Percentiles rank a stretch among this genome's conserved stretches.
Conservation (phyloP, 2,113 vertebrate species). For the Excalfactoria chinensis region DNA sequence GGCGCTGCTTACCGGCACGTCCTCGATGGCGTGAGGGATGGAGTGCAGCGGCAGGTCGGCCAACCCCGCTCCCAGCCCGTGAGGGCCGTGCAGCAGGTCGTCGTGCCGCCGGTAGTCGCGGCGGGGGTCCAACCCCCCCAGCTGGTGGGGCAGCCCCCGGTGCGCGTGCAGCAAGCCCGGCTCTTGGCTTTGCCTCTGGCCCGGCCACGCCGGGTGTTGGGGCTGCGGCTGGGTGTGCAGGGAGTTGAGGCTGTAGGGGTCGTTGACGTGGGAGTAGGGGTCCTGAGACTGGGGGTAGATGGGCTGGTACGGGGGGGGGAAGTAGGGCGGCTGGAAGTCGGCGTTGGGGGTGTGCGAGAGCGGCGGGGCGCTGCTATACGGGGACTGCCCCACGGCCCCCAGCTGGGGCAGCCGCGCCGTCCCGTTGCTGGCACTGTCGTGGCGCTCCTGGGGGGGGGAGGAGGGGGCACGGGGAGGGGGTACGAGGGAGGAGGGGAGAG, state of each 20-base stretch:
- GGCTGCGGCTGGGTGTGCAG: slow-evolving; percentile 95
- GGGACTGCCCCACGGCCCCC: slow-evolving; percentile 95
- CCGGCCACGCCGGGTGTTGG: slow-evolving; percentile 97
- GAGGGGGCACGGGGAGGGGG: background rate
- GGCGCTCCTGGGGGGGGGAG: slow-evolving; percentile 84
- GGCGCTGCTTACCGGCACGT: slow-evolving; percentile 90
- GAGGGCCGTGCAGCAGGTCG: slow-evolving; percentile 93
- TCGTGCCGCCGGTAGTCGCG: slow-evolving; percentile 97
- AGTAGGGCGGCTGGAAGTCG: slow-evolving; percentile 95
- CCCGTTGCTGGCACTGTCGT: slow-evolving; percentile 96
- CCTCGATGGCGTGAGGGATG: slow-evolving; percentile 98
- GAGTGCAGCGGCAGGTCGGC: slow-evolving; percentile 94
- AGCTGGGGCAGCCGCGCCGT: slow-evolving; percentile 95
- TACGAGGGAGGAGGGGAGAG: slow-evolving; percentile 40
- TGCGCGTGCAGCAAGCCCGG: slow-evolving; percentile 94
- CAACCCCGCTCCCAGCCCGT: slow-evolving; percentile 93
- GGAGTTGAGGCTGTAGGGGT: slow-evolving; percentile 97
- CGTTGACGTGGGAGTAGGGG: slow-evolving; percentile 98
- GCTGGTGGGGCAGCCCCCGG: slow-evolving; percentile 93
- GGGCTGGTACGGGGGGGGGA: slow-evolving; percentile 96
- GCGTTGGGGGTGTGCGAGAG: slow-evolving; percentile 95
- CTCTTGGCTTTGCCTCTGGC: slow-evolving; percentile 95
- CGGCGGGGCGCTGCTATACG: slow-evolving; percentile 94
- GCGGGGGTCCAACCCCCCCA: slow-evolving; percentile 87
- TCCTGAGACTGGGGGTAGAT: slow-evolving; percentile 99